Percentiles rank a stretch among this genome's conserved stretches.
Evolutionary conservation across 2,113 vertebrate species (phyloP).

Genomic region (Conger conger): DNA sequence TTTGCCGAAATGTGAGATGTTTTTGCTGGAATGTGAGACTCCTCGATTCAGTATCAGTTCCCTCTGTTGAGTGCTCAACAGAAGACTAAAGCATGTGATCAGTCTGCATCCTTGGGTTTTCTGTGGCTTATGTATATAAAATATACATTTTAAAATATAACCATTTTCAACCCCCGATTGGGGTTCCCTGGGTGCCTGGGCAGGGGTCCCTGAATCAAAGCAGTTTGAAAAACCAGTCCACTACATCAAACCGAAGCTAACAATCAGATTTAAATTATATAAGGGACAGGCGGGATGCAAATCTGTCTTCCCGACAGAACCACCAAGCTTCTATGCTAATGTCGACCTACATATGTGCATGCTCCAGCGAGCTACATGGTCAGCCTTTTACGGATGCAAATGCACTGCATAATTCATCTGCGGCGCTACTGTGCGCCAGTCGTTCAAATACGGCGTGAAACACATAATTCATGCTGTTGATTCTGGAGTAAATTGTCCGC

Average conservation of each 20-base stretch:
- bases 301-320: background rate
- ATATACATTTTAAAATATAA: background rate
- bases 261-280: background rate
- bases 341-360: background rate
- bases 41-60: no score
- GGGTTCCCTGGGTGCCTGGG: no score
- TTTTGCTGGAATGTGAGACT: no score
- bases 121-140: background rate
- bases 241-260: background rate
- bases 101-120: background rate
- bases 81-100: no score
- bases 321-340: background rate
- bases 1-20: background rate
- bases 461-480: background rate
- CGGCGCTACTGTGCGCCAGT: background rate
- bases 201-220: no score
- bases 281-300: background rate
- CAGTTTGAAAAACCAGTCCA: no score
- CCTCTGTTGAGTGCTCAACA: no score
- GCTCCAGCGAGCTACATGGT: background rate
- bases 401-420: background rate
- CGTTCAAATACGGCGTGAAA: background rate
- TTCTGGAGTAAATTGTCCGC: background rate
- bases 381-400: constrained; percentile 10
- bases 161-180: no score